Conservation (phyloP, 2,113 vertebrate species). For the Chamaetylas fuelleborni region DNA sequence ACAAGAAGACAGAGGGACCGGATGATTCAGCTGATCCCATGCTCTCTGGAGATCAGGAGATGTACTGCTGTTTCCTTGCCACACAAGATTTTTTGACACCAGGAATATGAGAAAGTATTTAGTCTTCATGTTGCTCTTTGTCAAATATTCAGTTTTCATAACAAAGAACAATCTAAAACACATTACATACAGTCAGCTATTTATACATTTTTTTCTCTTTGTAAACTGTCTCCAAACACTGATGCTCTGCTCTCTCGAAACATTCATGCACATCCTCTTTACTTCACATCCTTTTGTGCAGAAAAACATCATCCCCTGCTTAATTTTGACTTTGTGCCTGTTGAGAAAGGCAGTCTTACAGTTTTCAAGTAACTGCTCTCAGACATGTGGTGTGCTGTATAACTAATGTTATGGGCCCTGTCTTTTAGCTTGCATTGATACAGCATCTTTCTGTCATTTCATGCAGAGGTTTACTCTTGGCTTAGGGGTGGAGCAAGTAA, state of each 20-base stretch:
- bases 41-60: not conserved
- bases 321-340: not conserved
- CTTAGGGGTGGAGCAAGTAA: not conserved
- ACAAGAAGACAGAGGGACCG: not conserved
- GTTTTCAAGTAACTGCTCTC: not conserved
- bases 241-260: not conserved
- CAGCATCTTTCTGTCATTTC: not conserved
- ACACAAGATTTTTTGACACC: not conserved
- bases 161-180: not conserved
- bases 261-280: not conserved
- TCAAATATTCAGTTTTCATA: not conserved
- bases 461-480: not conserved
- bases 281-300: not conserved
- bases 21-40: not conserved
- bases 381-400: not conserved
- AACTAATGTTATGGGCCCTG: not conserved
- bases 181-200: not conserved
- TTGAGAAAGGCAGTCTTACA: not conserved
- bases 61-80: not conserved
- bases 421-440: not conserved
- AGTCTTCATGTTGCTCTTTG: not conserved
- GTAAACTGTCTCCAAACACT: not conserved
- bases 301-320: not conserved
- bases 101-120: not conserved
- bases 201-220: not conserved